These are phyloP conservation scores for Dinomys branickii DNA, from an alignment of 2,113 vertebrate species.

Conservation along the genomic window DNA sequence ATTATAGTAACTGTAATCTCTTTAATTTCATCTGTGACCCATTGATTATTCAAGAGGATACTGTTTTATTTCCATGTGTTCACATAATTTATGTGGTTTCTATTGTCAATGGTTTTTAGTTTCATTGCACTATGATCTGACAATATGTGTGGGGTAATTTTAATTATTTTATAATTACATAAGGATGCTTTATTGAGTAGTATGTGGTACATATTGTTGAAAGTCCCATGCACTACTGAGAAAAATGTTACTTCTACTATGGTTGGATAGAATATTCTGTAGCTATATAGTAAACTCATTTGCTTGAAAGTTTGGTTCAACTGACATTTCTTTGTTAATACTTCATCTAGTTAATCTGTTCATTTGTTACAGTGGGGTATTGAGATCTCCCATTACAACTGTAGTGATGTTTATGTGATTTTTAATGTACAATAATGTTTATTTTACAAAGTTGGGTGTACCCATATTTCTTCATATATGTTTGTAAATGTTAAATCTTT, in stretches of 20 bases:
- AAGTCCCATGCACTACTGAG: background rate
- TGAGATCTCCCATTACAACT: background rate
- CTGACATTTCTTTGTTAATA: background rate
- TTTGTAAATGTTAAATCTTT: background rate
- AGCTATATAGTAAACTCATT: background rate
- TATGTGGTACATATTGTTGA: background rate
- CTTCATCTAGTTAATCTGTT: background rate
- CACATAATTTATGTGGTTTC: background rate
- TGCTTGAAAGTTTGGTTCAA: background rate
- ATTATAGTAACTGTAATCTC: background rate
- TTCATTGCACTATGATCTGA: background rate
- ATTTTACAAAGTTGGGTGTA: background rate
- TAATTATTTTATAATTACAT: background rate
- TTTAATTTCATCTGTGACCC: background rate
- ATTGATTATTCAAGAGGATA: background rate
- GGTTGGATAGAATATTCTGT: background rate
- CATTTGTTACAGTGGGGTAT: background rate
- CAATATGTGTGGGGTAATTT: background rate
- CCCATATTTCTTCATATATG: background rate
- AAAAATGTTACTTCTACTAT: background rate
- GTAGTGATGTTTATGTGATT: background rate
- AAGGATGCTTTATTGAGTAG: background rate
- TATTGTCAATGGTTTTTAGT: background rate
- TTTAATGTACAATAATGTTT: background rate
- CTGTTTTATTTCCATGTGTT: background rate